These are phyloP conservation scores for Eurystomus gularis DNA, from an alignment of 2,113 vertebrate species.

Conservation along the genomic window DNA sequence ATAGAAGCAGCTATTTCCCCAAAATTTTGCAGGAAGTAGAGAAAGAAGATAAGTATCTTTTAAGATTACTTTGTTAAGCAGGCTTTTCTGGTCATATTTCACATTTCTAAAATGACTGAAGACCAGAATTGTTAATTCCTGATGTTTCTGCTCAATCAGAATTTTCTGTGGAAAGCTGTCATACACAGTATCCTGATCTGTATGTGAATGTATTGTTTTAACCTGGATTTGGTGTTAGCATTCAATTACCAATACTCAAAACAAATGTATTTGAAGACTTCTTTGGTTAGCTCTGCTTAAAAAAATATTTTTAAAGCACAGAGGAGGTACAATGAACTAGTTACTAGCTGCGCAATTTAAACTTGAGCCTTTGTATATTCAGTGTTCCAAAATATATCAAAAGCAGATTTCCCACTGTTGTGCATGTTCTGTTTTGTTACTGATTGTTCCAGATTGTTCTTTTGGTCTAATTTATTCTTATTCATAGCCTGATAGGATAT, in stretches of 20 bases:
- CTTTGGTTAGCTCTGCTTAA: constrained; percentile 41
- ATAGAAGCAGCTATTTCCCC: not conserved
- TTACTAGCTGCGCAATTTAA: constrained; percentile 43
- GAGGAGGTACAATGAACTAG: not conserved
- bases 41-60: not conserved
- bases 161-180: constrained; percentile 4
- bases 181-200: not conserved
- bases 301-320: constrained; percentile 54
- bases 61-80: not conserved
- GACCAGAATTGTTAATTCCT: not conserved
- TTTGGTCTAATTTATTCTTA: constrained; percentile 1
- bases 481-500: not conserved
- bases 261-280: constrained; percentile 29
- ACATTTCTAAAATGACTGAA: not conserved
- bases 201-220: constrained; percentile 35
- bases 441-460: constrained; percentile 27
- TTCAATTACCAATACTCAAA: constrained; percentile 21
- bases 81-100: not conserved
- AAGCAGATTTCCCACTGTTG: not conserved
- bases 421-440: constrained; percentile 33
- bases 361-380: not conserved
- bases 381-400: not conserved
- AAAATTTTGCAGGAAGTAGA: not conserved
- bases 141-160: not conserved
- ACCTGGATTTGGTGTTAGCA: not conserved